A percentile compares a stretch with the other conserved stretches of the same genome.
Evolutionary conservation across 2,888 invertebrate species (phyloP).

Genomic region (Heliconius sara): DNA sequence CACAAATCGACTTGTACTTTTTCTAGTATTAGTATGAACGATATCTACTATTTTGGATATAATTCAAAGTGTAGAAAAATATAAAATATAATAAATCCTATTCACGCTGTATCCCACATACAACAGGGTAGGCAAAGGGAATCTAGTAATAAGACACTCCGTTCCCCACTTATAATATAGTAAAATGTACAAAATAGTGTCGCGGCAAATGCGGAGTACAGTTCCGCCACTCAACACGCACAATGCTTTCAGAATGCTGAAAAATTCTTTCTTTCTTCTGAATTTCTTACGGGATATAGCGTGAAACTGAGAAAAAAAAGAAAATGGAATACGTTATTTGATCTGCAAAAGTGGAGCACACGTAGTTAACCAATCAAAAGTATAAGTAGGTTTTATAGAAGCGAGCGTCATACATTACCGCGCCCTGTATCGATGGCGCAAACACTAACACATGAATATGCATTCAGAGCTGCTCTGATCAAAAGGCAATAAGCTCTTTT

Average conservation of each 20-base stretch:
- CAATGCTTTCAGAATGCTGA: not conserved
- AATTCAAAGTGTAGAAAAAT: not conserved
- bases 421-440: constrained; percentile 31
- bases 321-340: not conserved
- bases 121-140: too few species aligned
- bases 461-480: constrained; percentile 31
- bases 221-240: not conserved
- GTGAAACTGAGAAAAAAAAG: too few species aligned
- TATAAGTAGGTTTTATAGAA: constrained; percentile 28
- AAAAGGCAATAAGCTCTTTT: constrained; percentile 33
- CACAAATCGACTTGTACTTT: constrained; percentile 33
- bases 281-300: too few species aligned
- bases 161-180: too few species aligned
- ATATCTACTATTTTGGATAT: not conserved
- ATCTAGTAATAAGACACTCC: too few species aligned
- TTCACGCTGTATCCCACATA: too few species aligned
- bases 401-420: constrained; percentile 29
- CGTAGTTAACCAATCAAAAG: constrained; percentile 24
- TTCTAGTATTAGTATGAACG: constrained; percentile 14
- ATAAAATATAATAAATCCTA: too few species aligned
- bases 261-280: too few species aligned
- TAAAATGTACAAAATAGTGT: too few species aligned
- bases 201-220: too few species aligned
- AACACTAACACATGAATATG: constrained; percentile 33
- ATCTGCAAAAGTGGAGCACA: not conserved